Evolutionary conservation across 2,888 invertebrate genomes (phyloP).

Genomic region (Junonia oenone): DNA sequence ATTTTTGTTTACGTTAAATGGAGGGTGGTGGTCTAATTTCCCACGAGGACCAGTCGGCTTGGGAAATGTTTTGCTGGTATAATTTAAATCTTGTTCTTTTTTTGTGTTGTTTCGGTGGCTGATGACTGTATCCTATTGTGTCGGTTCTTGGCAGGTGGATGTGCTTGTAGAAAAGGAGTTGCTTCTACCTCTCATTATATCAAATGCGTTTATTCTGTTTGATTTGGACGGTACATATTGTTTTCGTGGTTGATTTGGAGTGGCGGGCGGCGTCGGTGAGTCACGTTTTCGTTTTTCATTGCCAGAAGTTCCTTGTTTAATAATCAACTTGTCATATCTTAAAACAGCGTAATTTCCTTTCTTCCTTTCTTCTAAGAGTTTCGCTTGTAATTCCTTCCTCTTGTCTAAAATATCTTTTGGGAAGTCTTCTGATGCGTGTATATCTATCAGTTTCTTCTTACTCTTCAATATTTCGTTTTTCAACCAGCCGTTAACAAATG

Average conservation of each 20-base stretch:
- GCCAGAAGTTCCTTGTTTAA: conserved; percentile 7
- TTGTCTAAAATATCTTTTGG: conserved; percentile 4
- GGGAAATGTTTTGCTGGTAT: conserved; percentile 15
- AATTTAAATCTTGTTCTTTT: neutral
- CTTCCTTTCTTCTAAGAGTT: conserved; percentile 8
- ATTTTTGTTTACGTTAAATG: neutral
- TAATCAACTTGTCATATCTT: conserved; percentile 14
- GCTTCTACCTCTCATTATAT: conserved; percentile 15
- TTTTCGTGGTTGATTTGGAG: conserved; percentile 6
- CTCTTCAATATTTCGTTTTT: conserved; percentile 26
- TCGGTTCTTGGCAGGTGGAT: neutral
- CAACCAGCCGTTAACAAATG: conserved; percentile 27
- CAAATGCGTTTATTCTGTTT: conserved; percentile 14
- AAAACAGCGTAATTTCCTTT: conserved; percentile 12
- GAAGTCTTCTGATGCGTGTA: conserved; percentile 18
- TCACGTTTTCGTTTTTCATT: conserved; percentile 18
- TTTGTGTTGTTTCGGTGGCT: conserved; percentile 12
- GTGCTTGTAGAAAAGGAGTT: conserved; percentile 8
- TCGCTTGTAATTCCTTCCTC: neutral
- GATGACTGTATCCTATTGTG: conserved; percentile 13
- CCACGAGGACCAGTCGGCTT: conserved; percentile 20
- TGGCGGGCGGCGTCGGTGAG: conserved; percentile 7
- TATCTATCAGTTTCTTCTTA: conserved; percentile 24
- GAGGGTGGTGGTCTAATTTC: conserved; percentile 20
- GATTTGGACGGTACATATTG: conserved; percentile 1